These are phyloP conservation scores for Oeneis ivallda DNA, from an alignment of 2,888 invertebrate genomes.

Conservation along the genomic window DNA sequence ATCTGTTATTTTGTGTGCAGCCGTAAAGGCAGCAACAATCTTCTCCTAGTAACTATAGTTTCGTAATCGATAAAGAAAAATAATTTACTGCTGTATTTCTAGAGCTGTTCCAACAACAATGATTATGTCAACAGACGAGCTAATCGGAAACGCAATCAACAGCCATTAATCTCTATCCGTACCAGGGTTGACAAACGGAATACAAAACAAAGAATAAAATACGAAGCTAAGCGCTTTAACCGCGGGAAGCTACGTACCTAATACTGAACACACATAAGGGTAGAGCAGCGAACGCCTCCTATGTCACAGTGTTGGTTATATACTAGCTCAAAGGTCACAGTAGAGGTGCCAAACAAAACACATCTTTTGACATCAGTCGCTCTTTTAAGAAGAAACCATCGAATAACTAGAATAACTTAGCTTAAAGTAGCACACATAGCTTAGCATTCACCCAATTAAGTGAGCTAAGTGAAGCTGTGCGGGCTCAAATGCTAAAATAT, in stretches of 20 bases:
- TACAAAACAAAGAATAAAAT: constrained; percentile 1
- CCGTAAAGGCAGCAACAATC: background rate
- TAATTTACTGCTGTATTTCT: constrained; percentile 6
- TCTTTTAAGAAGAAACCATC: too few relatives aligned
- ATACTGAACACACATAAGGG: background rate
- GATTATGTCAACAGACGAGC: constrained; percentile 23
- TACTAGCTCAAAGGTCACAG: too few relatives aligned
- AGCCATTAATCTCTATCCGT: constrained; percentile 24
- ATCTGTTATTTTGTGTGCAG: too few relatives aligned
- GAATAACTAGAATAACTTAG: too few relatives aligned
- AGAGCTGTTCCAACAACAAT: constrained; percentile 11
- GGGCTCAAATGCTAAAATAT: too few relatives aligned
- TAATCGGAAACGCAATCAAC: constrained; percentile 24
- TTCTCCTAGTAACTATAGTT: background rate
- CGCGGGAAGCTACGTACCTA: background rate
- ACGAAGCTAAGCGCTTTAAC: background rate
- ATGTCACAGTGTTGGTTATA: too few relatives aligned
- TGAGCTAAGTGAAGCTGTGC: too few relatives aligned
- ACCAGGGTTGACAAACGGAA: constrained; percentile 13
- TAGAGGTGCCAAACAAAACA: too few relatives aligned
- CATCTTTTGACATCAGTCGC: too few relatives aligned
- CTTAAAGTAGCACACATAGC: too few relatives aligned
- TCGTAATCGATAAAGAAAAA: background rate
- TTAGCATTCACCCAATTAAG: too few relatives aligned
- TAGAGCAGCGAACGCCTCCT: too few relatives aligned